Percentiles rank a stretch among this genome's conserved stretches.
Conservation (phyloP, 2,113 vertebrate genomes). For the Anhinga rufa region DNA sequence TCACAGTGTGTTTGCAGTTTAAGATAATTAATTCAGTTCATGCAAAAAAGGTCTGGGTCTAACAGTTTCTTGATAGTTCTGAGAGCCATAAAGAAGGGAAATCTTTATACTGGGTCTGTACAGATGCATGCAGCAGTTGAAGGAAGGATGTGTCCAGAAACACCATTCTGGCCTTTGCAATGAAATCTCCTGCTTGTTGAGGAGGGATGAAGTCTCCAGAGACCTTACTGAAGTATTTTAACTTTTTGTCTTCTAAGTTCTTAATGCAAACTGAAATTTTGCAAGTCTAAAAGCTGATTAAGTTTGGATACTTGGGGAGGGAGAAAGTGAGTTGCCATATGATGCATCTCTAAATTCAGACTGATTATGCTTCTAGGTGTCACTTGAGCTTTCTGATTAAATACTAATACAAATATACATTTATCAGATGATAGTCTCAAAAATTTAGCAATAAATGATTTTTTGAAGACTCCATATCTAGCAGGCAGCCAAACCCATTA, state of each 20-base stretch:
- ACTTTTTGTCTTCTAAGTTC: neutral
- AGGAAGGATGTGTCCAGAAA: neutral
- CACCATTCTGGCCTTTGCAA: neutral
- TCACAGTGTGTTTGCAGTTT: neutral
- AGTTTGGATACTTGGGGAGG: neutral
- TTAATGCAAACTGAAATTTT: neutral
- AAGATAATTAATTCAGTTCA: neutral
- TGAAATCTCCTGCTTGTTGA: neutral
- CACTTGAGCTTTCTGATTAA: neutral
- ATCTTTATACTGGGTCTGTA: neutral
- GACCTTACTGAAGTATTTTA: neutral
- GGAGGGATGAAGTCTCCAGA: neutral
- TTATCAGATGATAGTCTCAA: neutral
- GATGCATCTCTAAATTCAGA: neutral
- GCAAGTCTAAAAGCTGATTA: neutral
- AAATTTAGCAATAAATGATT: neutral
- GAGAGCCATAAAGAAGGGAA: neutral
- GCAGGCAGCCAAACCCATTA: neutral
- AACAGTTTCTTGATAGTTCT: neutral
- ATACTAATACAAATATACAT: neutral
- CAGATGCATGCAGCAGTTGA: neutral
- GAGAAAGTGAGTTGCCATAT: neutral
- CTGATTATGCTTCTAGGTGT: neutral
- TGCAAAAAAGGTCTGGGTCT: neutral
- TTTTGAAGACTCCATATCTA: neutral